These are phyloP conservation scores for Plebejus melissa DNA, from an alignment of 2,888 invertebrate genomes.

Conservation along the genomic window DNA sequence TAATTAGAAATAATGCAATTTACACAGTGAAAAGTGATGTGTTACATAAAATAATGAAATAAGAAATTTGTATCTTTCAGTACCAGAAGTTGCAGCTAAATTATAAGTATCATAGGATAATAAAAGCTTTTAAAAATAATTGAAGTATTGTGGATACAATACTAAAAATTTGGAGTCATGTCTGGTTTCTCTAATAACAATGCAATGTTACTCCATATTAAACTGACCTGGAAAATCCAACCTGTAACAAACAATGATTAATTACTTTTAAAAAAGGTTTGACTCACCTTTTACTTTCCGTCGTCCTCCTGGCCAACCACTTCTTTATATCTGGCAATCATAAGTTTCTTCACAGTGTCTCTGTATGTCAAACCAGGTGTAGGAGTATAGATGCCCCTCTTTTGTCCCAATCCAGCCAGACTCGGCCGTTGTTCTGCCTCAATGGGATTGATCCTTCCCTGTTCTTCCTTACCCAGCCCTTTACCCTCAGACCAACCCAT, in stretches of 20 bases:
- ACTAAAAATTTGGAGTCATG: background rate
- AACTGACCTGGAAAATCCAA: conserved; percentile 56
- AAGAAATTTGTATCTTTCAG: background rate
- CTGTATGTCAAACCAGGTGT: conserved; percentile 92
- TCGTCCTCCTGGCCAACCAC: conserved; percentile 82
- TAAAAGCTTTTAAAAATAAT: too few species aligned
- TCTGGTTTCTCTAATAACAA: background rate
- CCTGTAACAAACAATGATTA: conserved; percentile 49
- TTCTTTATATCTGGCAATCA: conserved; percentile 93
- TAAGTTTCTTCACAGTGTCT: conserved; percentile 93
- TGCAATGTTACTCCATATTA: conserved; percentile 30
- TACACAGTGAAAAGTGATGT: too few species aligned
- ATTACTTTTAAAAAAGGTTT: conserved; percentile 40
- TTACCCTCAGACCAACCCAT: conserved; percentile 99
- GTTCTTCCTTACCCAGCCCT: conserved; percentile 95
- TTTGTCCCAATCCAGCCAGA: conserved; percentile 92
- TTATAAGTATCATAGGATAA: background rate
- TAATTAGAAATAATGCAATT: too few species aligned
- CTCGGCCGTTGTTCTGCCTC: conserved; percentile 85
- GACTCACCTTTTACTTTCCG: conserved; percentile 64
- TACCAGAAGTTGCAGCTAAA: background rate
- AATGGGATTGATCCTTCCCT: conserved; percentile 95
- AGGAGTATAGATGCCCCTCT: conserved; percentile 86
- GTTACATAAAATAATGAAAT: background rate
- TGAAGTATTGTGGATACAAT: background rate